A percentile compares a stretch with the other conserved stretches of the same genome.
phyloP scores from a whole-genome alignment of 2,113 vertebrate genomes.

The Vulpes vulpes region DNA sequence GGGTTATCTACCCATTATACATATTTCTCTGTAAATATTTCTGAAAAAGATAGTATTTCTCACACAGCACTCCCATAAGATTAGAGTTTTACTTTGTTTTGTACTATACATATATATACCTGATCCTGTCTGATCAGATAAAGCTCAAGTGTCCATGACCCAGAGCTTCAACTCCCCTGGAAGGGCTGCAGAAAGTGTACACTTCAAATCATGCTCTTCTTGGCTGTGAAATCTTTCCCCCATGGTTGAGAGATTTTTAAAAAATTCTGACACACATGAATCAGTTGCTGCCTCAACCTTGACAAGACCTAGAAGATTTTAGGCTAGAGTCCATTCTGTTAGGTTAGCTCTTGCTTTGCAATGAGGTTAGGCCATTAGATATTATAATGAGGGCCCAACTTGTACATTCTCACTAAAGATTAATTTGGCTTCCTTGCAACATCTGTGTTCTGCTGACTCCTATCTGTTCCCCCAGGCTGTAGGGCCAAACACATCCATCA shows the following conservation, averaged over 20 bases:
- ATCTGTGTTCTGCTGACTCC: slow-evolving; percentile 87
- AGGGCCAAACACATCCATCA: slow-evolving; percentile 86
- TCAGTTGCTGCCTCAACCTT: slow-evolving; percentile 75
- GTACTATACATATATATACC: too few species aligned
- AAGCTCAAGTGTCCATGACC: background rate
- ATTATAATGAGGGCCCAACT: slow-evolving; percentile 81
- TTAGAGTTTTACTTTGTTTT: slow-evolving; percentile 16
- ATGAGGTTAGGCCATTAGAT: slow-evolving; percentile 77
- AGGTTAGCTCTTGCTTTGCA: slow-evolving; percentile 84
- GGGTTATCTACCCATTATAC: background rate
- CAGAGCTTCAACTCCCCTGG: background rate
- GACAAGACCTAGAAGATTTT: slow-evolving; percentile 82
- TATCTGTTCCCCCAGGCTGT: slow-evolving; percentile 79
- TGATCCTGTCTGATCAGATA: background rate
- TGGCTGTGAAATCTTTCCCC: slow-evolving; percentile 48
- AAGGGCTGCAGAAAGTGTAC: slow-evolving; percentile 52
- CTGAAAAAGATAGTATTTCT: background rate
- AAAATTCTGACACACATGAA: slow-evolving; percentile 76
- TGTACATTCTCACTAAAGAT: slow-evolving; percentile 84
- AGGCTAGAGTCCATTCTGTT: slow-evolving; percentile 76
- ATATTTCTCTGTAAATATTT: slow-evolving; percentile 23
- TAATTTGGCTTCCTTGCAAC: slow-evolving; percentile 85
- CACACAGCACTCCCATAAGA: background rate
- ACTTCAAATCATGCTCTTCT: slow-evolving; percentile 72
- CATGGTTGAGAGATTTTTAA: slow-evolving; percentile 55